Evolutionary conservation across 2,888 invertebrate genomes (phyloP), one percentile per base, ranked within the genome.

Genomic region (Coenonympha arcania): DNA sequence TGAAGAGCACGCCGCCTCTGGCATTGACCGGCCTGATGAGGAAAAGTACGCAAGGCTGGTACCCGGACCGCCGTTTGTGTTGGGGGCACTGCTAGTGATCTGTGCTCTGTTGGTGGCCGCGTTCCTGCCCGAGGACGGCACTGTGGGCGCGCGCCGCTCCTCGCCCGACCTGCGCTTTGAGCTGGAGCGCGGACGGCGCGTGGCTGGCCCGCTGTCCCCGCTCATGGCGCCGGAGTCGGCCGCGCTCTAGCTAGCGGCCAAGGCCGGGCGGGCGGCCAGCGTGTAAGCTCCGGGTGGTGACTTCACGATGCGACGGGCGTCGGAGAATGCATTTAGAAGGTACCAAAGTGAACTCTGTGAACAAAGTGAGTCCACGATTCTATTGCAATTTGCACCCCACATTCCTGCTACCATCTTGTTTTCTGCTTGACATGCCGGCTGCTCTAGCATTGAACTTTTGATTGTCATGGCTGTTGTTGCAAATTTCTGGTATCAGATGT

Each of bases 21-120:
- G 75, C 4, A 50, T 52, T 13, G 63, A 58, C 22, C 65, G 66
- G 57, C 77, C 81, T 9, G 69, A 82, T 24, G 86, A 90, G 55
- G 92, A 85, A 53, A 74, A 76, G 50, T 81, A 86, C 84, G 69
- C 90, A 57, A 87, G 94, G 87, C 83, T 96, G 73, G 92, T 98
- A 70, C 98, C 98, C 28, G 99, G 99, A 1, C 99, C 99, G 50
- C 99, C 99, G 9, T 99, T 99, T 82, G 95, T 99, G 56, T 94
- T 99, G 81, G 99, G 99, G 54, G 97, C 99, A 47, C 88, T 99
- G 73, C 90, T 99, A 81, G 99, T 99, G 62, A 93, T 99, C 66
- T 93, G 96, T 78, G 99, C 99, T 54, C 90, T 99, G 65, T 87
- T 98, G 65, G 97, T 99, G 66, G 94, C 95, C 44, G 91, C 93